These are phyloP conservation scores for Epizoanthus illoricatus DNA, from an alignment of 92 coral and sea anemone species.

Conservation along the genomic window DNA sequence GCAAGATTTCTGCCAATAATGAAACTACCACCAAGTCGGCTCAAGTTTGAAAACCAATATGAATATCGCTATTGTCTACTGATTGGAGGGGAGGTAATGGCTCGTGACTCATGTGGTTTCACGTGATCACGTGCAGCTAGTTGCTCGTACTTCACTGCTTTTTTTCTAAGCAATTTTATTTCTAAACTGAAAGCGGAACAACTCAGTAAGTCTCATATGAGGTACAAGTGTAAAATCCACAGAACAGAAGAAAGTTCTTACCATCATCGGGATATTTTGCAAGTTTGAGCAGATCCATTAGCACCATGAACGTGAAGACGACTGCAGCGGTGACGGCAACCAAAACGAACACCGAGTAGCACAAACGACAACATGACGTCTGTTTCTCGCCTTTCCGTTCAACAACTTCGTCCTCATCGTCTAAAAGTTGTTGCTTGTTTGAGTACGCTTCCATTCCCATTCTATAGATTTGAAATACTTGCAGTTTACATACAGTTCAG, in stretches of 20 bases:
- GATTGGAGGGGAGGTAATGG: too few species aligned
- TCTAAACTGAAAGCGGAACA: too few species aligned
- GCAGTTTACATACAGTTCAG: background rate
- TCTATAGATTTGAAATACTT: background rate
- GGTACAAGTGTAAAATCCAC: too few species aligned
- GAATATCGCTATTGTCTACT: too few species aligned
- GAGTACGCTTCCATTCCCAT: background rate
- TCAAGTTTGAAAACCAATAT: too few species aligned
- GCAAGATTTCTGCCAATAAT: too few species aligned
- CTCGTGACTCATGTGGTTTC: too few species aligned
- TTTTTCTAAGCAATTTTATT: too few species aligned
- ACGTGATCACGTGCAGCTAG: too few species aligned
- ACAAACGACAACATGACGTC: slow-evolving; percentile 14
- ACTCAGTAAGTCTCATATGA: too few species aligned
- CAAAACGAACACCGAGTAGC: slow-evolving; percentile 10
- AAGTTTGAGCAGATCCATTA: slow-evolving; percentile 14
- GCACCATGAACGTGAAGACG: slow-evolving; percentile 18
- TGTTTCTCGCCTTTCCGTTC: slow-evolving; percentile 7
- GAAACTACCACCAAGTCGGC: too few species aligned
- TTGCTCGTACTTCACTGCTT: too few species aligned
- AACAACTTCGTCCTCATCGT: background rate
- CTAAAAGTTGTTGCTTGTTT: background rate
- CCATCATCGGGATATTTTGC: background rate
- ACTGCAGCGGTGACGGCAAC: background rate
- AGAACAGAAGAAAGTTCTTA: background rate